phyloP scores from a whole-genome alignment of 1,140 invertebrate genomes.

The Halotydeus destructor region DNA sequence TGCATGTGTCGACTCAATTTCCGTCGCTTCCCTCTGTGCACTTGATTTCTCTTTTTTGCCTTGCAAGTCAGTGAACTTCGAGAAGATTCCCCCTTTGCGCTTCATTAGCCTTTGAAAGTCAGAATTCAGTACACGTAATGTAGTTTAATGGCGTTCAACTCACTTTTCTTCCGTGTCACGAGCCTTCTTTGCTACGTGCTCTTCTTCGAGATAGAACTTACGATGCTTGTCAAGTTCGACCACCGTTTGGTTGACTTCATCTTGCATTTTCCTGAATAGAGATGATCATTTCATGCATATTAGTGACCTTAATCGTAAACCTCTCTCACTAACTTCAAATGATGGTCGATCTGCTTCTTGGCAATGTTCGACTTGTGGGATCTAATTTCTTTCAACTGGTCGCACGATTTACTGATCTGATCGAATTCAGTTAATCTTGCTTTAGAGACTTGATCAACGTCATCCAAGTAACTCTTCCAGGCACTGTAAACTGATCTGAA shows the following conservation, averaged over 20 bases:
- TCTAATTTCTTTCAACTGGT: constrained; percentile 60
- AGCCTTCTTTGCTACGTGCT: constrained; percentile 80
- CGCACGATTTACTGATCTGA: constrained; percentile 83
- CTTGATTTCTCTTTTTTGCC: constrained; percentile 14
- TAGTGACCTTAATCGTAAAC: neutral
- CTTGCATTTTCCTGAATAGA: constrained; percentile 17
- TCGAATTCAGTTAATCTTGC: constrained; percentile 43
- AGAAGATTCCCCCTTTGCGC: constrained; percentile 13
- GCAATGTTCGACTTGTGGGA: constrained; percentile 59
- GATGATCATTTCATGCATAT: neutral
- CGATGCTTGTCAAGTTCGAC: constrained; percentile 80
- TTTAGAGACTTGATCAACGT: constrained; percentile 77
- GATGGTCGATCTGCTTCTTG: constrained; percentile 36
- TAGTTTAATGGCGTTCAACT: constrained; percentile 21
- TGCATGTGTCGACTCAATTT: constrained; percentile 77
- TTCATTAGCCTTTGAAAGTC: constrained; percentile 10
- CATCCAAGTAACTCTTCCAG: constrained; percentile 79
- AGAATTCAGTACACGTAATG: neutral
- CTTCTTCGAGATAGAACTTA: constrained; percentile 85
- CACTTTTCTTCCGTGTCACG: constrained; percentile 90
- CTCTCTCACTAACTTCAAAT: constrained; percentile 12
- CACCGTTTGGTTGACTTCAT: constrained; percentile 28
- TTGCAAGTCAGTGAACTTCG: constrained; percentile 15
- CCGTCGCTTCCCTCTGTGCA: constrained; percentile 64
- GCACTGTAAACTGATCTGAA: constrained; percentile 59